These are phyloP conservation scores for Nomada goodeniana DNA, from an alignment of 2,888 invertebrate species.

Conservation along the genomic window DNA sequence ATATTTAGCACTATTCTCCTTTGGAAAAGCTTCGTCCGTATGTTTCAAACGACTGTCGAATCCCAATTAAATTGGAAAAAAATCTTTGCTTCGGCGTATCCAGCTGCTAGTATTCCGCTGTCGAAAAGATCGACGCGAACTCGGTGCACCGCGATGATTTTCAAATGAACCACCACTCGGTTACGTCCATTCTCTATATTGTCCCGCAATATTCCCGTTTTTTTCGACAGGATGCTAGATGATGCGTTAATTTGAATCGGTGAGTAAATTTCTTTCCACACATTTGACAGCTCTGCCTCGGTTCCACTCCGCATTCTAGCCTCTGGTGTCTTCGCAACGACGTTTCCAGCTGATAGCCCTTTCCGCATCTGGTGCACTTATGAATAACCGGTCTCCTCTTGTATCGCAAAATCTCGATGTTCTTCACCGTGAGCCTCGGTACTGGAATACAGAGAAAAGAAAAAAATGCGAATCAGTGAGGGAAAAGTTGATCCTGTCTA, in stretches of 20 bases:
- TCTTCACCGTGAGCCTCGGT: slow-evolving; percentile 67
- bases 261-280: slow-evolving; percentile 75
- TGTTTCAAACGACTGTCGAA: too few species aligned
- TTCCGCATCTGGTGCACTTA: slow-evolving; percentile 69
- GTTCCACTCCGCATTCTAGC: slow-evolving; percentile 76
- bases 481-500: background rate
- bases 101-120: too few species aligned
- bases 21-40: background rate
- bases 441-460: slow-evolving; percentile 66
- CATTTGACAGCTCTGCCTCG: slow-evolving; percentile 73
- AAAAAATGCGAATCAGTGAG: slow-evolving; percentile 27
- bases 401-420: slow-evolving; percentile 60
- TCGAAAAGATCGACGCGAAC: too few species aligned
- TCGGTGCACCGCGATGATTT: background rate
- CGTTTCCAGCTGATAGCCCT: slow-evolving; percentile 67
- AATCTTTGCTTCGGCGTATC: background rate
- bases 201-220: slow-evolving; percentile 36
- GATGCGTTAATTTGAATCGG: slow-evolving; percentile 71
- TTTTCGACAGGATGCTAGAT: slow-evolving; percentile 65
- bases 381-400: slow-evolving; percentile 59
- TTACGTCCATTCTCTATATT: background rate
- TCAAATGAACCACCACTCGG: background rate
- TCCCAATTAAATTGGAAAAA: background rate
- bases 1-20: background rate
- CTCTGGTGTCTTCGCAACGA: slow-evolving; percentile 74